Evolutionary conservation across 2,888 invertebrate species (phyloP), one percentile per base, ranked within the genome.

Genomic region (Pollenia griseotomentosa): DNA sequence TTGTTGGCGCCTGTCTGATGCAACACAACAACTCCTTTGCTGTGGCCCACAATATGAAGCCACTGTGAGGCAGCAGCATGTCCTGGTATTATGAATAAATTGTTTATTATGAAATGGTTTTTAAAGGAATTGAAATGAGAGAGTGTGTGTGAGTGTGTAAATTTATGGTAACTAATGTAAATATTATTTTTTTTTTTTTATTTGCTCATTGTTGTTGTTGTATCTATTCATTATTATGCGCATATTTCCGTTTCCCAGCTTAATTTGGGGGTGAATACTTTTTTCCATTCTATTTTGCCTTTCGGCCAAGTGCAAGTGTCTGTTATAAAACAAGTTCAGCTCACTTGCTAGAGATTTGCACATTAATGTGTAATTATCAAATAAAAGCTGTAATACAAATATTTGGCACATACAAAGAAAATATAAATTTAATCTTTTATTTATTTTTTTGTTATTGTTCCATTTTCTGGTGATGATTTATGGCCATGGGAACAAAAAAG

Each of bases 311-410:
- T 87, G 87, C 81, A 71, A 74, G 42, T 44, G 66, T 14, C 48
- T 68, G 77, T 53, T 44, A 23, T 9, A 44, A n/a, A 19, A 83
- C 40, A 65, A 65, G 42, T 81, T 74, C 48, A 40, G 1, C 48
- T 68, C 73, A 74, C 77, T 84, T 87, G 78, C 74, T 51, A 65
- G 48, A 87, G 79, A 89, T 90, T 91, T 90, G 89, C 90, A 89
- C 90, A 90, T 89, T 90, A 91, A 89, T 89, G 90, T 89, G 89
- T 90, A 92, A 91, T 92, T 92, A 92, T 92, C 89, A 89, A 89
- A 89, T 88, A 88, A 81, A 88, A 90, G 88, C 85, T 88, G 81
- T 89, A 87, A 78, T 82, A 85, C 77, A 89, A 88, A 89, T 82
- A 88, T 68, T 80, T 83, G 81, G 68, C 77, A 84, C 57, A 87